Conservation (phyloP, 2,888 invertebrate genomes). For the Eueremaeus valkanovi region DNA sequence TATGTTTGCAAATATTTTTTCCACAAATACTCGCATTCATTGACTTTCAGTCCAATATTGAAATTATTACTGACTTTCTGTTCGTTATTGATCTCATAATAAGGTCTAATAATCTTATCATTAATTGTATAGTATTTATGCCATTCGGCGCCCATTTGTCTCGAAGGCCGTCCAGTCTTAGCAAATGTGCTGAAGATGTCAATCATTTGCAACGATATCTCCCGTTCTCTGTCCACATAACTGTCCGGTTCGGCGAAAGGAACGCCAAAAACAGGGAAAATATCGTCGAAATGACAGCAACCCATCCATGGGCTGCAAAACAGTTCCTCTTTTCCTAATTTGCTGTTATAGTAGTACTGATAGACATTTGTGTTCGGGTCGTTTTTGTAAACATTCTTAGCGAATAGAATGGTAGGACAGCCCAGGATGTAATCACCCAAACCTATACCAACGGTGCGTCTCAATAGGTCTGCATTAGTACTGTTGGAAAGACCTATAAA, state of each 20-base stretch:
- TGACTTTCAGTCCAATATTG: background rate
- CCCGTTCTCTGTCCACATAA: conserved; percentile 26
- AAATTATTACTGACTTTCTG: background rate
- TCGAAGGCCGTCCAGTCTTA: background rate
- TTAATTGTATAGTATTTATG: background rate
- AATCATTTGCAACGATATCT: conserved; percentile 25
- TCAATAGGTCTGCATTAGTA: background rate
- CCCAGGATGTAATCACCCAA: conserved; percentile 1
- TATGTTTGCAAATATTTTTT: too few relatives aligned
- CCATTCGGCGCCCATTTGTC: background rate
- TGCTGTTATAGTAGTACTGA: conserved; percentile 27
- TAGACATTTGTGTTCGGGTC: conserved; percentile 1
- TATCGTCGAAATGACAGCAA: conserved; percentile 33
- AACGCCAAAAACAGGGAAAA: conserved; percentile 28
- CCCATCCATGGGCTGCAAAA: conserved; percentile 23
- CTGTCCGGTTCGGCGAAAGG: conserved; percentile 1
- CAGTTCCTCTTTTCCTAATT: background rate
- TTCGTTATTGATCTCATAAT: background rate
- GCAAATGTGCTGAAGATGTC: conserved; percentile 23
- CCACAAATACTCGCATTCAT: conserved; percentile 13
- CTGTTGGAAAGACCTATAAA: background rate
- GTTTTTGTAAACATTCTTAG: background rate
- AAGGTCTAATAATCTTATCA: background rate
- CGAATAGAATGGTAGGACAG: conserved; percentile 28
- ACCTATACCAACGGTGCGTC: conserved; percentile 3